Conservation (phyloP, 2,113 vertebrate genomes). For the Chlamydotis undulata region DNA sequence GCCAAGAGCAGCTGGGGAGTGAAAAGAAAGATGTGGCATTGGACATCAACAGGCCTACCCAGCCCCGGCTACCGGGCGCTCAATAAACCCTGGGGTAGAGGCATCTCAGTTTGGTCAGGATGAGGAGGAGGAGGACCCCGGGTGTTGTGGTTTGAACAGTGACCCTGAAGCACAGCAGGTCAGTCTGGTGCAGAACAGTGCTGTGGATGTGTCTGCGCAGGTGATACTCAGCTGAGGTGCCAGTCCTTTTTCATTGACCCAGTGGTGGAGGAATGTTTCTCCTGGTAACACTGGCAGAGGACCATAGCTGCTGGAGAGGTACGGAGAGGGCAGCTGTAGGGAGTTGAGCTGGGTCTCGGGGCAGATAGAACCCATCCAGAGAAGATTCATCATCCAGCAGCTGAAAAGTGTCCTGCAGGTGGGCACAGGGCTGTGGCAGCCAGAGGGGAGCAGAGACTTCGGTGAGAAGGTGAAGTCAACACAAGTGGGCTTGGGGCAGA, state of each 20-base stretch:
- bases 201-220: not conserved
- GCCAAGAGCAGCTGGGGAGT: not conserved
- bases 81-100: not conserved
- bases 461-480: not conserved
- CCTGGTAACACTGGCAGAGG: not conserved
- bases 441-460: not conserved
- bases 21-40: not conserved
- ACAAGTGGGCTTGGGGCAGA: not conserved
- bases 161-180: not conserved
- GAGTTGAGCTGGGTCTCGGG: rapidly evolving
- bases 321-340: not conserved
- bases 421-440: not conserved
- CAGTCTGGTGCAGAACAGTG: not conserved
- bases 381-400: not conserved
- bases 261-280: not conserved
- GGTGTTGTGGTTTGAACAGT: not conserved
- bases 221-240: not conserved
- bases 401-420: not conserved
- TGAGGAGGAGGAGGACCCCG: rapidly evolving
- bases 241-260: not conserved
- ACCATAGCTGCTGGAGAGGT: not conserved
- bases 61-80: not conserved
- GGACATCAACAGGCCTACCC: not conserved
- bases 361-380: not conserved
- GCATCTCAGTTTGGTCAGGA: not conserved